Evolutionary conservation across 2,797 vertebrate species (phyloP).

Genomic region (Bradypodion pumilum): DNA sequence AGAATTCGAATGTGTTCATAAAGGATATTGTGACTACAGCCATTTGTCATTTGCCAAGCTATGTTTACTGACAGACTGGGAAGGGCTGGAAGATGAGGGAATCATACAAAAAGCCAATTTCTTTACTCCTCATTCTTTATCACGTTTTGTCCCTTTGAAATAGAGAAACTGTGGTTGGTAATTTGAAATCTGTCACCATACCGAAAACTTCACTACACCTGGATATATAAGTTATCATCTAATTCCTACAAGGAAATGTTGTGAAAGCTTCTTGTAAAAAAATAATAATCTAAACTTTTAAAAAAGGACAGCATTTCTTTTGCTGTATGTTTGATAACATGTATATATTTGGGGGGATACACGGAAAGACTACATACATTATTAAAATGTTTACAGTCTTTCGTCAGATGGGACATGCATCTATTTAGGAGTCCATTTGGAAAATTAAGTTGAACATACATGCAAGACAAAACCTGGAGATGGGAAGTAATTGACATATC

Average conservation of each 20-base stretch:
- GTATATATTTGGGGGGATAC: not conserved
- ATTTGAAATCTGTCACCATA: conserved; percentile 33
- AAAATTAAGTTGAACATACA: not conserved
- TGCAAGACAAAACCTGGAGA: not conserved
- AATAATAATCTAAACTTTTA: not conserved
- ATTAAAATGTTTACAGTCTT: not conserved
- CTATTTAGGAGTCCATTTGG: not conserved
- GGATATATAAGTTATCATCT: not conserved
- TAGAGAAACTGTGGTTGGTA: not conserved
- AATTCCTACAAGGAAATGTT: not conserved
- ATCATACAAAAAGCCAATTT: conserved; percentile 28
- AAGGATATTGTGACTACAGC: conserved; percentile 13
- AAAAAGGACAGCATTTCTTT: not conserved
- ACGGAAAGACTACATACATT: not conserved
- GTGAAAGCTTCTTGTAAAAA: not conserved
- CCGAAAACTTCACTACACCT: conserved; percentile 2
- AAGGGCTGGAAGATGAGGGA: conserved; percentile 6
- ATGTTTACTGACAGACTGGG: conserved; percentile 31
- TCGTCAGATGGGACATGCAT: not conserved
- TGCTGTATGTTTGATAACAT: not conserved
- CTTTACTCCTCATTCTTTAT: conserved; percentile 17
- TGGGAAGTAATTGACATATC: not conserved
- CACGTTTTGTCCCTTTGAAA: conserved; percentile 8
- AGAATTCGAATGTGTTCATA: conserved; percentile 44
- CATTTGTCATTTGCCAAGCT: conserved; percentile 42